These are phyloP conservation scores for Rachycentron canadum DNA, from an alignment of 2,797 vertebrate genomes.

Conservation along the genomic window DNA sequence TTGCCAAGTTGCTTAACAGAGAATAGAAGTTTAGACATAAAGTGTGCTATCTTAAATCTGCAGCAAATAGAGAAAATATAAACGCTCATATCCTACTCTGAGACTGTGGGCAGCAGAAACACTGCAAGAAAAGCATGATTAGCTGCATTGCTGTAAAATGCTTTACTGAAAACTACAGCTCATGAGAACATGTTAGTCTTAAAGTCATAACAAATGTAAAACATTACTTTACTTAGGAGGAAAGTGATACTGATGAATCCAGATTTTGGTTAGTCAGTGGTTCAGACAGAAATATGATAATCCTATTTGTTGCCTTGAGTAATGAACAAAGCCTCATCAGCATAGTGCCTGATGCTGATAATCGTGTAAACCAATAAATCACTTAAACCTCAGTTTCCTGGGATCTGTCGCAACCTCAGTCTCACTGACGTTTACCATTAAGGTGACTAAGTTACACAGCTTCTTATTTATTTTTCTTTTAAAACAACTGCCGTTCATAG, in stretches of 20 bases:
- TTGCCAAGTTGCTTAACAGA: background rate
- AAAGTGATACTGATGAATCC: conserved; percentile 30
- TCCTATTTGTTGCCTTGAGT: conserved; percentile 39
- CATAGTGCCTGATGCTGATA: conserved; percentile 36
- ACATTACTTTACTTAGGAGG: conserved; percentile 14
- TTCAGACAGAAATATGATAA: conserved; percentile 50
- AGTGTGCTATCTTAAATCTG: background rate
- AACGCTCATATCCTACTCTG: conserved; percentile 4
- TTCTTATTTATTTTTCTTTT: background rate
- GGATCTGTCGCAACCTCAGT: conserved; percentile 12
- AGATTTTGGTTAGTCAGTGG: conserved; percentile 25
- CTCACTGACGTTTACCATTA: conserved; percentile 3
- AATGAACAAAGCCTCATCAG: conserved; percentile 54
- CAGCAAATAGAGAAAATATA: conserved; percentile 20
- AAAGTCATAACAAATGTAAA: conserved; percentile 12
- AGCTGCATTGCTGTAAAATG: conserved; percentile 26
- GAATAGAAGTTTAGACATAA: background rate
- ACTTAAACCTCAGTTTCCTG: conserved; percentile 18
- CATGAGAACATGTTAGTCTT: conserved; percentile 13
- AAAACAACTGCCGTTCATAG: background rate
- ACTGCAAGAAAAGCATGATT: conserved; percentile 16
- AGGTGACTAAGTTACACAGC: background rate
- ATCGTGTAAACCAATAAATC: conserved; percentile 29
- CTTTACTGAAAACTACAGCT: conserved; percentile 10
- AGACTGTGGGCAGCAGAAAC: conserved; percentile 21